Percentiles rank a stretch among this genome's conserved stretches.
These are phyloP conservation scores for Lycocerus yunnanus DNA, from an alignment of 2,888 invertebrate species.

Conservation along the genomic window DNA sequence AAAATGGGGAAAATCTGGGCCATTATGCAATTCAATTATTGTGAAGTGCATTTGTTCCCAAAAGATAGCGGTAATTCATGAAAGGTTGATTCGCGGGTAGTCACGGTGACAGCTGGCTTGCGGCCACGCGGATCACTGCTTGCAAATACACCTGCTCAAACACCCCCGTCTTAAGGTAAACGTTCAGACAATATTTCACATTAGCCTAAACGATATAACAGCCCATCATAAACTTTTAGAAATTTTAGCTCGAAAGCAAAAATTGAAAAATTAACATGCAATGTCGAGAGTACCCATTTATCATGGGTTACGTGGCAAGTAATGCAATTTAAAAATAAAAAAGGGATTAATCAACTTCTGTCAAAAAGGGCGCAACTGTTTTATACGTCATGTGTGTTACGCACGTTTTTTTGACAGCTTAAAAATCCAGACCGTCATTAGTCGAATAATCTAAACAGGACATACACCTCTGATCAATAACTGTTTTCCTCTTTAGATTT, in stretches of 20 bases:
- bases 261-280: not conserved
- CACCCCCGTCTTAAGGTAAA: constrained; percentile 35
- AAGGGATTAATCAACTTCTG: not conserved
- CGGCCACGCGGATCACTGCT: constrained; percentile 50
- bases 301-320: not conserved
- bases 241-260: not conserved
- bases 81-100: constrained; percentile 24
- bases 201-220: constrained; percentile 3
- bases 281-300: not conserved
- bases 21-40: not conserved
- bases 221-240: no score
- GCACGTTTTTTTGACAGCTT: not conserved
- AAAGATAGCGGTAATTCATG: constrained; percentile 20
- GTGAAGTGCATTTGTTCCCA: constrained; percentile 1
- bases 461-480: no score
- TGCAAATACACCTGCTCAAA: constrained; percentile 55
- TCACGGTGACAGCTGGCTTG: constrained; percentile 51
- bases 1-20: not conserved
- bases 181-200: constrained; percentile 19
- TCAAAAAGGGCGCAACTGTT: not conserved
- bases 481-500: no score
- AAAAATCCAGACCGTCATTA: not conserved
- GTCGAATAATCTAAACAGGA: not conserved
- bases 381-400: not conserved
- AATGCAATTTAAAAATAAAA: not conserved